Conservation (phyloP, 2,113 vertebrate genomes). For the Oreotrochilus melanogaster region DNA sequence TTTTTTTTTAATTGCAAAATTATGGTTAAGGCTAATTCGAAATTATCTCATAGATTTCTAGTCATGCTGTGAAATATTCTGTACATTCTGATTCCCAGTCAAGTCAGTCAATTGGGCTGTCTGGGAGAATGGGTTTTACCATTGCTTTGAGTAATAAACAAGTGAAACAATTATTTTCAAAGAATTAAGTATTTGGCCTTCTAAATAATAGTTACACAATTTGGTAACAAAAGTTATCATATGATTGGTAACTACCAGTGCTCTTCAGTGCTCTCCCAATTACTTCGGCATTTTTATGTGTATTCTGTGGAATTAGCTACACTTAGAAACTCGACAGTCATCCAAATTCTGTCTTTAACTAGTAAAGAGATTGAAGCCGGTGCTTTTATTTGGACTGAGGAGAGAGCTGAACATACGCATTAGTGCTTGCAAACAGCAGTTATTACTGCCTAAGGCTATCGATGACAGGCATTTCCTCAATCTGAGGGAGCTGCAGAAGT, state of each 20-base stretch:
- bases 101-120: background rate
- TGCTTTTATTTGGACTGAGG: background rate
- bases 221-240: background rate
- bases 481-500: fast-evolving
- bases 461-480: background rate
- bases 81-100: background rate
- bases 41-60: background rate
- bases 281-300: background rate
- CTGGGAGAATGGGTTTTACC: background rate
- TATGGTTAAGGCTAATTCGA: background rate
- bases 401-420: background rate
- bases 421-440: background rate
- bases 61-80: background rate
- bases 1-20: background rate
- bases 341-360: background rate
- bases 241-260: background rate
- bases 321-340: background rate
- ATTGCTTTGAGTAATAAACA: background rate
- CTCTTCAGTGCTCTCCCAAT: background rate
- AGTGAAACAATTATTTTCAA: background rate
- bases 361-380: background rate
- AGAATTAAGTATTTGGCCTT: background rate
- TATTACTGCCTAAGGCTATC: background rate
- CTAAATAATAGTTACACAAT: background rate
- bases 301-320: background rate